Percentiles rank a stretch among this genome's conserved stretches.
Conservation (phyloP, 2,888 invertebrate species). For the Hymenopus coronatus region DNA sequence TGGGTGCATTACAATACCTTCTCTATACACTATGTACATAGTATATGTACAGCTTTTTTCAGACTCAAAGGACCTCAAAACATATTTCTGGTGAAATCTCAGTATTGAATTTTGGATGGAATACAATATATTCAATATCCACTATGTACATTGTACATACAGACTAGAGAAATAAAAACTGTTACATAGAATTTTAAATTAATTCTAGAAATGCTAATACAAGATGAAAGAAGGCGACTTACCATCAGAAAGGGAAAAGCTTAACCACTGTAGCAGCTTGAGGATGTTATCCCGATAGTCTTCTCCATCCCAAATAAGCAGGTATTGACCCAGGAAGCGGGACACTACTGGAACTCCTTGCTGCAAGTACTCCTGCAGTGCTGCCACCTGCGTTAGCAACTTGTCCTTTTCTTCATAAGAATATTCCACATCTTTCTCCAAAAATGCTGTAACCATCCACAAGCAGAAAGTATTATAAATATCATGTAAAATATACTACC, state of each 20-base stretch:
- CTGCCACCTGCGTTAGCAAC: conserved; percentile 28
- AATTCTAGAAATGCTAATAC: background rate
- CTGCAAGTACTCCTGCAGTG: conserved; percentile 45
- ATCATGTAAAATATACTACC: too few relatives aligned
- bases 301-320: conserved; percentile 40
- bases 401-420: conserved; percentile 10
- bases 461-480: too few relatives aligned
- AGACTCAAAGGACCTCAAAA: too few relatives aligned
- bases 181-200: too few relatives aligned
- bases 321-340: conserved; percentile 43
- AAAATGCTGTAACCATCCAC: background rate
- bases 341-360: conserved; percentile 44
- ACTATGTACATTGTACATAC: too few relatives aligned
- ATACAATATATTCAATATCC: too few relatives aligned
- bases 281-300: conserved; percentile 41
- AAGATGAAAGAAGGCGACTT: background rate
- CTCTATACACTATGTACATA: too few relatives aligned
- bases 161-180: too few relatives aligned
- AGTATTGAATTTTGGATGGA: too few relatives aligned
- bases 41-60: too few relatives aligned
- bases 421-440: background rate
- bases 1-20: too few relatives aligned
- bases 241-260: conserved; percentile 28
- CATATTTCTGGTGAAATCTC: too few relatives aligned
- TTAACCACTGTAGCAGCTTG: conserved; percentile 43